These are phyloP conservation scores for Grammomys surdaster DNA, from an alignment of 2,113 vertebrate genomes.

Conservation along the genomic window DNA sequence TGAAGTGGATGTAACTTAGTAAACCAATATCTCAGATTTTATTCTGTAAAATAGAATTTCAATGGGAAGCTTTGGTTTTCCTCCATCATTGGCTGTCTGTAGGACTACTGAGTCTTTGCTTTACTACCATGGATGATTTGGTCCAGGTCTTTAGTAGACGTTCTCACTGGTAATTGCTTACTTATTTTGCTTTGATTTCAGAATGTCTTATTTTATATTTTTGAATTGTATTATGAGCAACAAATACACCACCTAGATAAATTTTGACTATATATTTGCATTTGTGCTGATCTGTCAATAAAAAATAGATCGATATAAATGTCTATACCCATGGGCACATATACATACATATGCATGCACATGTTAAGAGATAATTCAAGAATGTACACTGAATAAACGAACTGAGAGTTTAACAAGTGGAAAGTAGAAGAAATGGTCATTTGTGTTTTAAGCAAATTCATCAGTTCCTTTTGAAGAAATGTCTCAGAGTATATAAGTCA, in stretches of 20 bases:
- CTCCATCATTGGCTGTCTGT: neutral
- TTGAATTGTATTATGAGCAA: conserved; percentile 7
- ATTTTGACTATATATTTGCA: neutral
- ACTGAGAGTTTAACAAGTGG: neutral
- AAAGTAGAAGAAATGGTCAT: neutral
- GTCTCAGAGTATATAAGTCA: neutral
- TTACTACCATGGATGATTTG: neutral
- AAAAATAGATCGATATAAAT: neutral
- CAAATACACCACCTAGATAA: neutral
- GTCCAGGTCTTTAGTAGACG: neutral
- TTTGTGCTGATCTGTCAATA: neutral
- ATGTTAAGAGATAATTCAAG: neutral
- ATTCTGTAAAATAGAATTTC: neutral
- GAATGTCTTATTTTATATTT: neutral
- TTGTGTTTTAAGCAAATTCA: neutral
- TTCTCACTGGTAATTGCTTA: neutral
- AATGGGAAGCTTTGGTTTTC: neutral
- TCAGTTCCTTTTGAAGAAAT: neutral
- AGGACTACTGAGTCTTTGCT: neutral
- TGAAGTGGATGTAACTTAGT: neutral
- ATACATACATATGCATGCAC: neutral
- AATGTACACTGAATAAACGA: neutral
- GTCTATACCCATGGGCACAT: neutral
- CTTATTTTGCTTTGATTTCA: neutral
- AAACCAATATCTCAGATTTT: conserved; percentile 2